These are phyloP conservation scores for Neopipo cinnamomea DNA, from an alignment of 2,113 vertebrate species.

Conservation along the genomic window DNA sequence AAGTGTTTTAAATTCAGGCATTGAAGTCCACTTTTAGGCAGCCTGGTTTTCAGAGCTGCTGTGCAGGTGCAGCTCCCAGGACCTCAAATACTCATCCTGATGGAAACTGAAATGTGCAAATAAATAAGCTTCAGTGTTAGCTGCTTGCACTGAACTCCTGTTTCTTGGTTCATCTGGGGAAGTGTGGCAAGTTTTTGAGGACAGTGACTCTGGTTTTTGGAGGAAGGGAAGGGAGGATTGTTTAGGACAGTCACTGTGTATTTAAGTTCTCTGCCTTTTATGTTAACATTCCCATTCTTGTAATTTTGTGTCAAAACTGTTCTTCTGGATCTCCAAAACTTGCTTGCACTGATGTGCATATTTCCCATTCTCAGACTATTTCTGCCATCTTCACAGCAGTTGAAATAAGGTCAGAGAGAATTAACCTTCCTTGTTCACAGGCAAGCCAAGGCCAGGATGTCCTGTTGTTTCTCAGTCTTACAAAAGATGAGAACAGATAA, in stretches of 20 bases:
- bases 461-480: neutral
- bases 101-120: neutral
- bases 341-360: neutral
- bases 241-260: accelerated
- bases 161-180: neutral
- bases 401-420: neutral
- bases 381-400: neutral
- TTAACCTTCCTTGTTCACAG: neutral
- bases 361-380: neutral
- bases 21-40: neutral
- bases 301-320: neutral
- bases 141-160: neutral
- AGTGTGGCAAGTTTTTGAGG: neutral
- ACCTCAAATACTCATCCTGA: neutral
- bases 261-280: neutral
- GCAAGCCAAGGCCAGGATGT: neutral
- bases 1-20: neutral
- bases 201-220: neutral
- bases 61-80: neutral
- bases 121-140: neutral
- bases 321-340: neutral
- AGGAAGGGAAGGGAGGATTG: neutral
- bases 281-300: neutral
- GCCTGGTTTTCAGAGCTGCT: neutral
- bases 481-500: neutral